These are phyloP conservation scores for Porites rus DNA, from an alignment of 92 coral and sea anemone genomes.

Conservation along the genomic window DNA sequence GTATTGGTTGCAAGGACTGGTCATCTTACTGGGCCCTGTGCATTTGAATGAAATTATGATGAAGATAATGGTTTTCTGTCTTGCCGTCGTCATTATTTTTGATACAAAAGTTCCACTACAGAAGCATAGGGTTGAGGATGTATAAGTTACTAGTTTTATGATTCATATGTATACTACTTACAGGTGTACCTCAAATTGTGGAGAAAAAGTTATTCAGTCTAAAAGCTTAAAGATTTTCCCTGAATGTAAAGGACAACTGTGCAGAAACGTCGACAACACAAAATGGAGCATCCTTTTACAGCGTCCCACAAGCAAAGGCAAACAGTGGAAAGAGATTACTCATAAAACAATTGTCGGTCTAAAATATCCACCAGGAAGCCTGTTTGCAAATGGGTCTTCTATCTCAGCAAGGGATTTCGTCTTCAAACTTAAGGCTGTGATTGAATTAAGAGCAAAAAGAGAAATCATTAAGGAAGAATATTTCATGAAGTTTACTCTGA, in stretches of 20 bases:
- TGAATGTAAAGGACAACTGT: constrained; percentile 27
- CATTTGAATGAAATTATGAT: no score
- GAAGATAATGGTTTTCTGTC: no score
- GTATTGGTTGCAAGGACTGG: no score
- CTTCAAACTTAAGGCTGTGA: constrained; percentile 33
- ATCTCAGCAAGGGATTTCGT: constrained; percentile 5
- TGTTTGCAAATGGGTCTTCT: background rate
- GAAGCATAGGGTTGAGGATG: no score
- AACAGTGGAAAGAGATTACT: background rate
- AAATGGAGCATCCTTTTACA: constrained; percentile 8
- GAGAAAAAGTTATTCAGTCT: constrained; percentile 26
- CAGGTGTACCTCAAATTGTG: constrained; percentile 20
- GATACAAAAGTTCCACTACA: no score
- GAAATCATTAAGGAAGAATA: constrained; percentile 19
- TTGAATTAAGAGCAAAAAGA: background rate
- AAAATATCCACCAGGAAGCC: background rate
- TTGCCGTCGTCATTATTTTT: no score
- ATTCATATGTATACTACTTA: background rate
- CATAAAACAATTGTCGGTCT: background rate
- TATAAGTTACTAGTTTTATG: background rate
- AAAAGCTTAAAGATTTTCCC: constrained; percentile 14
- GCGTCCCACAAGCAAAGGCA: background rate
- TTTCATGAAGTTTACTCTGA: background rate
- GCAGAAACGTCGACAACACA: background rate
- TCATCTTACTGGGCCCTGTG: no score